Base-by-base conservation (phyloP, 37 sponge, comb jelly and placozoan genomes). In the Lycopodina hypogea region DNA sequence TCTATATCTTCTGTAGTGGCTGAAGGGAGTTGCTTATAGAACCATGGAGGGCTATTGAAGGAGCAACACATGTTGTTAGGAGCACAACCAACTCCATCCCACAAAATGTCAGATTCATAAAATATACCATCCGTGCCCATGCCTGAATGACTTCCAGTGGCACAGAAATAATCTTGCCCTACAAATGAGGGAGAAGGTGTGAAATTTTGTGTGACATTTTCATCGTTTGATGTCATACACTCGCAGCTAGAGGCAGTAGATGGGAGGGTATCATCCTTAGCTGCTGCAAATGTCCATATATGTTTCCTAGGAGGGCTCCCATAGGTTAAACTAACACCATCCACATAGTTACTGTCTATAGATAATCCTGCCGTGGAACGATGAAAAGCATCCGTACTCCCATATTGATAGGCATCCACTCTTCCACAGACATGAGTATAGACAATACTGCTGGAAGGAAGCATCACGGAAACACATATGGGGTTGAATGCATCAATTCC, bases 21-120 rank as follows among this genome's bases (percentile, higher is more conserved):
- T 12, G 48, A 26, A 34, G 70, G 71, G 17, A 87, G 52, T 53
- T 52, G 40, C 42, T 53, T 80, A 63, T 28, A 69, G 77, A 87
- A 87, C 76, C 81, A 87, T 48, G 87, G 87, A 68, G 80, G 81
- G 21, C 42, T 69, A 56, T 58, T 69, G 39, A 65, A 21, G 34
- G 76, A 45, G 69, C 87, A 81, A 62, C 87, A 87, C 30, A 55
- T 76, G 76, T 76, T 81, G 33, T 29, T 68, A 35, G 76, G 15
- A 0, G 38, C 42, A 80, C 87, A 87, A 28, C 77, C 81, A 26
- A 23, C 64, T 45, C 87, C 81, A 61, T 75, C 75, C 87, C 87
- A 87, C 22, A 87, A 61, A 12, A 80, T 80, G 34, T 86, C 69
- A 73, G 63, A 39, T 12, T 32, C 35, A 40, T 84, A 84, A 37